Evolutionary conservation across 2,888 invertebrate genomes (phyloP).

Genomic region (Litoditis marina): DNA sequence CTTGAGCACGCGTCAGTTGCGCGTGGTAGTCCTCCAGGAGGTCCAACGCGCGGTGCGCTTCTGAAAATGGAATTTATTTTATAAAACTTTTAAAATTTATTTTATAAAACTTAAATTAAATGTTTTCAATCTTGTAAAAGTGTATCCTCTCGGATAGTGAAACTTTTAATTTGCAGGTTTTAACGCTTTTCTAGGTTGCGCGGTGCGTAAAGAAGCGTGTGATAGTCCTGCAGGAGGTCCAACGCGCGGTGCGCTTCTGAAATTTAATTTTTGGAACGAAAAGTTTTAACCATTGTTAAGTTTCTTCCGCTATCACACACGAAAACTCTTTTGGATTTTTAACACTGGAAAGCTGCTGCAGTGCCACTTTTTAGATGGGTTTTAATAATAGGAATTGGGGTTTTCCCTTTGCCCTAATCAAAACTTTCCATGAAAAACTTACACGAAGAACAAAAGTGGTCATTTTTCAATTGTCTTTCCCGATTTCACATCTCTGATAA

Average conservation of each 20-base stretch:
- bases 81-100: too few relatives aligned
- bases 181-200: too few relatives aligned
- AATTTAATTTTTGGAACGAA: constrained; percentile 6
- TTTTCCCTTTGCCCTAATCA: too few relatives aligned
- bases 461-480: neutral
- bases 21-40: constrained; percentile 96
- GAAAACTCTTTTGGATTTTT: too few relatives aligned
- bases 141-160: neutral
- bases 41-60: constrained; percentile 96
- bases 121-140: constrained; percentile 1
- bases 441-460: too few relatives aligned
- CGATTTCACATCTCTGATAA: neutral
- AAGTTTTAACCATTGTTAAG: neutral
- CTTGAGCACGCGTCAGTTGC: constrained; percentile 83
- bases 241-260: constrained; percentile 92
- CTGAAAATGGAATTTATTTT: too few relatives aligned
- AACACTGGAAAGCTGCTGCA: too few relatives aligned
- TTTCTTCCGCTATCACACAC: too few relatives aligned
- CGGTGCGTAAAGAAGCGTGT: constrained; percentile 72
- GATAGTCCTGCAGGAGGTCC: constrained; percentile 96
- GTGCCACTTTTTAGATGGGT: too few relatives aligned
- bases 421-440: too few relatives aligned
- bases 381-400: too few relatives aligned
- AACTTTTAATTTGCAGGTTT: neutral
- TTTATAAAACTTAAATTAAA: neutral